Evolutionary conservation across 2,888 invertebrate genomes (phyloP).

Genomic region (Empis stercorea): DNA sequence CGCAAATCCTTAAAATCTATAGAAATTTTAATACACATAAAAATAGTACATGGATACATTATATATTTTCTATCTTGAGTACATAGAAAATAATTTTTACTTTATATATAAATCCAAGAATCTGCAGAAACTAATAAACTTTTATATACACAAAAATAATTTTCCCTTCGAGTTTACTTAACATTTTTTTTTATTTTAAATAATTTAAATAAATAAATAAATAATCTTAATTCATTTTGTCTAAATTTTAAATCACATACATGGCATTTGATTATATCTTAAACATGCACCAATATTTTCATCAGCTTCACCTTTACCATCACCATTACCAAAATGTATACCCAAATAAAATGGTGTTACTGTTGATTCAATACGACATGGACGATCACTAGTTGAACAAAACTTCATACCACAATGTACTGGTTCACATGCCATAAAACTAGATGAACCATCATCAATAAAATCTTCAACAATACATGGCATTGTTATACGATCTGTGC

Average conservation of each 20-base stretch:
- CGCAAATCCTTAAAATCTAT: too few species aligned
- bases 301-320: slow-evolving; percentile 54
- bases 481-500: slow-evolving; percentile 61
- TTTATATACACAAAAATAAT: too few species aligned
- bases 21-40: too few species aligned
- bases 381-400: slow-evolving; percentile 41
- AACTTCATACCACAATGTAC: slow-evolving; percentile 66
- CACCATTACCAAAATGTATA: slow-evolving; percentile 60
- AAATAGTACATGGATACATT: too few species aligned
- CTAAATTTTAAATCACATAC: slow-evolving; percentile 31
- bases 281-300: slow-evolving; percentile 74
- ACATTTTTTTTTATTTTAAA: too few species aligned
- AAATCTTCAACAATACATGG: slow-evolving; percentile 78
- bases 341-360: slow-evolving; percentile 66
- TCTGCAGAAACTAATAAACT: too few species aligned
- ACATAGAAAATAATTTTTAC: too few species aligned
- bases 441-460: slow-evolving; percentile 38
- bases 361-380: slow-evolving; percentile 55
- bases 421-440: slow-evolving; percentile 46
- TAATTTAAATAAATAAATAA: not conserved
- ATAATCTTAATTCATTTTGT: not conserved
- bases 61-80: too few species aligned
- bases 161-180: too few species aligned
- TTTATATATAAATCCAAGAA: too few species aligned
- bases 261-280: slow-evolving; percentile 57